Evolutionary conservation across 1,140 invertebrate genomes (phyloP), one percentile per base, ranked within the genome.

Genomic region (Hydropsyche tenuis): DNA sequence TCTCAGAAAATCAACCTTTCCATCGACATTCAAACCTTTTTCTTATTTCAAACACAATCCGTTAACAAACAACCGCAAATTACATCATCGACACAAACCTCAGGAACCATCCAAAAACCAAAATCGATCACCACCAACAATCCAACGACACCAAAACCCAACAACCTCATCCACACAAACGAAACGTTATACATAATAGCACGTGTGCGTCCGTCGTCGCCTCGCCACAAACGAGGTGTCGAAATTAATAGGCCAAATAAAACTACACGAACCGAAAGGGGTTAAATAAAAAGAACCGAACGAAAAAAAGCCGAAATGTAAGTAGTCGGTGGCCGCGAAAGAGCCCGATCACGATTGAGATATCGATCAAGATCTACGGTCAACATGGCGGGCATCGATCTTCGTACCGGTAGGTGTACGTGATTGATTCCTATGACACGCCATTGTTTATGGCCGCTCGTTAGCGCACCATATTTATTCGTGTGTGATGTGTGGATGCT

Each of bases 271-370:
- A 23, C 25, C 56, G 56, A 7, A 62, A 62, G 12, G 56, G 20
- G 56, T 23, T 16, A 51, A 51, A 51, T 16, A 51, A 45, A 9
- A 45, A 45, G n/a, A 45, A 45, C 7, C 11, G 7, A 53, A 65
- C 30, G 37, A 65, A 65, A 65, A 65, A 30, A n/a, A 37, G 25
- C 37, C 3, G 23, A 20, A 2, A 12, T 43, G 23, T 65, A 65
- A 37, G 37, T 65, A 65, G 63, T 65, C 63, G 63, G 63, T 65
- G 63, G 63, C 63, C 37, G 25, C 63, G 63, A 65, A 65, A 65
- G 63, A 65, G 63, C 63, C 30, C 63, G 63, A 65, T 65, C 63
- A 65, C 25, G 63, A 65, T 65, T 65, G 63, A 65, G 63, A 65
- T 65, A 65, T 65, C 63, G 63, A 65, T 65, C 63, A 65, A 65